These are phyloP conservation scores for Frieseomelitta varia DNA, from an alignment of 1,140 invertebrate genomes.

Conservation along the genomic window DNA sequence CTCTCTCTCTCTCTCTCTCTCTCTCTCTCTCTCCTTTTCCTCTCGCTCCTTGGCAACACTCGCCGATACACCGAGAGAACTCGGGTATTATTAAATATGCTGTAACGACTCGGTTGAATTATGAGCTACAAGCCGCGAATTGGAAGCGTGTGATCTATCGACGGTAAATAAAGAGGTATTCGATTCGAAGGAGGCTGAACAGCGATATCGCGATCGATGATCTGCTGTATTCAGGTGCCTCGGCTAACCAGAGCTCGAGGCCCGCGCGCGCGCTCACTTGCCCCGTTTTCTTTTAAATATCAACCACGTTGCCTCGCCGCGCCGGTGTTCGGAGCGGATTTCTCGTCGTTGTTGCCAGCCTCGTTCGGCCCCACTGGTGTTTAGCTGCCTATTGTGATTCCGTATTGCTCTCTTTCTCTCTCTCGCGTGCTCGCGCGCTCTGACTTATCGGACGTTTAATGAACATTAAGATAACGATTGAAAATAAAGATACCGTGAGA, in stretches of 20 bases:
- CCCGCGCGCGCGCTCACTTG: not conserved
- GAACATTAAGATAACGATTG: slow-evolving; percentile 54
- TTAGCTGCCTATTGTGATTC: slow-evolving; percentile 33
- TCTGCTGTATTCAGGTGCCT: slow-evolving; percentile 50
- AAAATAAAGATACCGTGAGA: slow-evolving; percentile 51
- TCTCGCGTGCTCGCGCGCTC: not conserved
- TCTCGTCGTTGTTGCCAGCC: slow-evolving; percentile 13
- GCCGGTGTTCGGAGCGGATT: slow-evolving; percentile 14
- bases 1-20: not conserved
- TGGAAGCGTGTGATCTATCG: slow-evolving; percentile 54
- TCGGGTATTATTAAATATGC: slow-evolving; percentile 47
- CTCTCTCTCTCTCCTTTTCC: not conserved
- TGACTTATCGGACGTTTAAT: slow-evolving; percentile 39
- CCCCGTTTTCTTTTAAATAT: slow-evolving; percentile 41
- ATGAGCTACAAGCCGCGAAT: slow-evolving; percentile 48
- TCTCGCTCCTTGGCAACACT: not conserved
- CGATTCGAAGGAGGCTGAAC: slow-evolving; percentile 38
- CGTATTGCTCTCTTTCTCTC: too few relatives aligned
- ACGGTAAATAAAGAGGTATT: slow-evolving; percentile 54
- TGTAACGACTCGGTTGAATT: slow-evolving; percentile 41
- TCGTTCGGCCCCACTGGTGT: slow-evolving; percentile 12
- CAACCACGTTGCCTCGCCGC: not conserved
- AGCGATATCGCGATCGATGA: slow-evolving; percentile 55
- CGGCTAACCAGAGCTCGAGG: slow-evolving; percentile 34
- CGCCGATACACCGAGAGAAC: not conserved